Evolutionary conservation across 30 jellyfish, hydroid and myxozoan species (phyloP).

Genomic region (Nemopilema nomurai): DNA sequence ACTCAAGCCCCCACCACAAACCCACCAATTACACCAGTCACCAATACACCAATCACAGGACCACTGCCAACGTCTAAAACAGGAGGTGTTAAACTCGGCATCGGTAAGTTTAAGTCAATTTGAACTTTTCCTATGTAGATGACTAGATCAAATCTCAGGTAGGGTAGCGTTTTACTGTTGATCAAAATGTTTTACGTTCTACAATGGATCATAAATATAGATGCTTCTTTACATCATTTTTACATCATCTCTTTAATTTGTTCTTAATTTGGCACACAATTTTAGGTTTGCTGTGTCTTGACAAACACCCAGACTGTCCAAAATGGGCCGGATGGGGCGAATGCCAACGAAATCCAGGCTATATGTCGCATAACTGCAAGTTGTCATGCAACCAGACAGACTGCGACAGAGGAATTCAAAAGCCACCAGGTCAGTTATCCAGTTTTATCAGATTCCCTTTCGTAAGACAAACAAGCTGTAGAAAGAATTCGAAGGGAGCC

Average conservation of each 20-base stretch:
- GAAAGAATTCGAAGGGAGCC: no score
- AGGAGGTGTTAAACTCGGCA: conserved; percentile 69
- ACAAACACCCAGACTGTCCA: conserved; percentile 75
- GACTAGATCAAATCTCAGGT: not conserved
- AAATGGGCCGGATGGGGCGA: conserved; percentile 95
- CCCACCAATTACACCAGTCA: conserved; percentile 42
- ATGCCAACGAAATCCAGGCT: conserved; percentile 87
- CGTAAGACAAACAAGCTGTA: not conserved
- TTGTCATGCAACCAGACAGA: conserved; percentile 83
- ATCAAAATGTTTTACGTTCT: no score
- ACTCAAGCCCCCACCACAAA: conserved; percentile 53
- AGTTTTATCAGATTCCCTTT: not conserved
- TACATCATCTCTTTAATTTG: not conserved
- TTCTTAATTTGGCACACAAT: not conserved
- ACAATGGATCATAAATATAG: no score
- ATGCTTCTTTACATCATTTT: not conserved
- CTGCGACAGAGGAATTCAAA: conserved; percentile 75
- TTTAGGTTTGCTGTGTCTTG: conserved; percentile 81
- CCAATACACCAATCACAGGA: conserved; percentile 44
- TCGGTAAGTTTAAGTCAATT: conserved; percentile 17
- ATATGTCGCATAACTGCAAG: conserved; percentile 83
- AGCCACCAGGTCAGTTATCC: conserved; percentile 88
- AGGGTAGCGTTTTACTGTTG: not conserved
- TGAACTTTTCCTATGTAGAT: not conserved
- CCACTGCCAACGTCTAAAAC: conserved; percentile 63